Evolutionary conservation across 2,797 vertebrate species (phyloP), one percentile per base, ranked within the genome.

Genomic region (Anguilla pacifica): DNA sequence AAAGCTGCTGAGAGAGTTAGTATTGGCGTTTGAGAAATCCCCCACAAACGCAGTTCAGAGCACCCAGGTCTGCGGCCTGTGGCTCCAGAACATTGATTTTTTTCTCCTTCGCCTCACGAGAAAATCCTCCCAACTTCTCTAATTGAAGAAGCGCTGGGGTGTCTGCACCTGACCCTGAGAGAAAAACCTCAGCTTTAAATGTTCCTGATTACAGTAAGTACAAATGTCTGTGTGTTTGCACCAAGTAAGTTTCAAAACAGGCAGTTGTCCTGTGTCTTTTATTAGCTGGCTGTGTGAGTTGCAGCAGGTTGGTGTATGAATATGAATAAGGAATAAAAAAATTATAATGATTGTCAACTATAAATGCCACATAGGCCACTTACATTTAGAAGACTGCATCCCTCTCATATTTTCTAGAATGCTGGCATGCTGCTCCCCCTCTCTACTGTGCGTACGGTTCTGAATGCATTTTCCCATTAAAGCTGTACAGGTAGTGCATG

Each of bases 1-100:
- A 86, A 83, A 87, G 86, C 86, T 89, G 85, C 88, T 89, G 86
- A 88, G 87, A 64, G 83, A 31, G 70, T 85, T 55, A 82, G 84
- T 85, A 83, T 82, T 84, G 87, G 55, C 74, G 82, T 81, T 84
- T 88, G 43, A 88, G 85, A 90, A 85, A 85, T 87, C 74, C 86
- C 9, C 87, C 64, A 70, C 67, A 77, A 85, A 84, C 83, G 25
- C 83, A 87, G 31, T 59, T 39, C 43, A 22, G 22, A n/a, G 59
- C 55, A 11, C 64, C 35, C 19, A 59, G 86, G 57, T 77, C 67
- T 84, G 83, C 35, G 83, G 51, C 88, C 88, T 84, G 61, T 59
- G 85, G 77, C 77, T 83, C 67, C 74, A 7, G 35, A 19, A 35
- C 83, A n/a, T 10, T 79, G 22, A 72, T 81, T 67, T 83, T 39